These are phyloP conservation scores for Amorpha juglandis DNA, from an alignment of 2,888 invertebrate species.

Conservation along the genomic window DNA sequence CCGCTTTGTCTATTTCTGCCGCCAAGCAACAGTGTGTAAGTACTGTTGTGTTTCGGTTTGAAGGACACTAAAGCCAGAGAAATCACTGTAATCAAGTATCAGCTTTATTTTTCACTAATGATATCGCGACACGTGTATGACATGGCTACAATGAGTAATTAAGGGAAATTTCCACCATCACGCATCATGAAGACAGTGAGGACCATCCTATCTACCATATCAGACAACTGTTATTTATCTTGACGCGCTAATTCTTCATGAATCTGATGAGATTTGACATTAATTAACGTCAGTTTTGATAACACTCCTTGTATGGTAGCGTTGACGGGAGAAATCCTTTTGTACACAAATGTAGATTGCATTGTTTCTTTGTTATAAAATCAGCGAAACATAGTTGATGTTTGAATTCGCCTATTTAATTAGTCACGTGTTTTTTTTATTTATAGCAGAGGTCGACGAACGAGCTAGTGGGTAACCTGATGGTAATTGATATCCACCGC, in stretches of 20 bases:
- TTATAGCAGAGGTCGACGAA: too few species aligned
- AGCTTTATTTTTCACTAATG: not conserved
- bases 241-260: conserved; percentile 34
- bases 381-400: not conserved
- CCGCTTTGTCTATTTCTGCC: too few species aligned
- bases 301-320: conserved; percentile 19
- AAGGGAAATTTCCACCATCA: conserved; percentile 25
- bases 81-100: too few species aligned
- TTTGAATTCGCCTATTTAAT: conserved; percentile 2
- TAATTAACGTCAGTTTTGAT: conserved; percentile 30
- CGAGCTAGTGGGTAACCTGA: too few species aligned
- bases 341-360: conserved; percentile 6
- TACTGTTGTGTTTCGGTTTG: too few species aligned
- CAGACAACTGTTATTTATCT: conserved; percentile 38
- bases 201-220: conserved; percentile 28
- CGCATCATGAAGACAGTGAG: conserved; percentile 14
- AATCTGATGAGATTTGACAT: conserved; percentile 32
- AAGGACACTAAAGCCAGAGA: too few species aligned
- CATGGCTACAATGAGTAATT: conserved; percentile 10
- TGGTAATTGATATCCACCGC: too few species aligned
- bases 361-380: conserved; percentile 31
- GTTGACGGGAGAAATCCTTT: conserved; percentile 5
- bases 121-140: not conserved
- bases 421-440: not conserved
- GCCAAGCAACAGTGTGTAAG: too few species aligned